Base-by-base conservation (phyloP, 2,797 vertebrate species). In the Diplodus sargus region DNA sequence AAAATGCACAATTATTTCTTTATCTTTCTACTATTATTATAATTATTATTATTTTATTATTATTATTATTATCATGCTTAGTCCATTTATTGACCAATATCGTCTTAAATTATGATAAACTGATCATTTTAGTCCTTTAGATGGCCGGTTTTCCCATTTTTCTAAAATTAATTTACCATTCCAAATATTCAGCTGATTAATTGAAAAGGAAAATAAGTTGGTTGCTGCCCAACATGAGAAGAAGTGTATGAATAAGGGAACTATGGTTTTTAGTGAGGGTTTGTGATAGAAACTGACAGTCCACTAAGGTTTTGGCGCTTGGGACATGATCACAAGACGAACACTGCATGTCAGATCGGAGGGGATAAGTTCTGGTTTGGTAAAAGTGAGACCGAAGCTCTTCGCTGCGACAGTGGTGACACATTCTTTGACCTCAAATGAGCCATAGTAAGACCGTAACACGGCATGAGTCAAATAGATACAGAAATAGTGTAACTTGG, bases 211-310 rank as follows among this genome's bases (percentile, higher is more conserved):
- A 58, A 65, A 54, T 23, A 48, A 12, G 49, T 52, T 30, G 4
- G 12, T 25, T 57, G n/a, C 28, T 25, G 39, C 25, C 12, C 16
- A 22, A 11, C 20, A 53, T 5, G 52, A n/a, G 65, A 69, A 10
- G 65, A 78, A 69, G 17, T 65, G 9, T 42, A 17, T 30, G 30
- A 60, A 85, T 71, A 81, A 39, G 30, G 39, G 74, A 84, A 66
- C 51, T 72, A 4, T 53, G 4, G 4, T 42, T 42, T 17, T 62
- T 10, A 60, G 66, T 53, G 7, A 23, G 42, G 7, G 45, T 47
- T 70, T 73, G 61, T 60, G 75, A 30, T 63, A 78, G 73, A 81
- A 83, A 85, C 65, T n/a, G 2, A 9, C 17, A 56, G 67, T 69
- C 13, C 15, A 25, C 17, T 66, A 8, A 47, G 10, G 17, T 57